Evolutionary conservation across 2,113 vertebrate genomes (phyloP).

Genomic region (Ahaetulla prasina): DNA sequence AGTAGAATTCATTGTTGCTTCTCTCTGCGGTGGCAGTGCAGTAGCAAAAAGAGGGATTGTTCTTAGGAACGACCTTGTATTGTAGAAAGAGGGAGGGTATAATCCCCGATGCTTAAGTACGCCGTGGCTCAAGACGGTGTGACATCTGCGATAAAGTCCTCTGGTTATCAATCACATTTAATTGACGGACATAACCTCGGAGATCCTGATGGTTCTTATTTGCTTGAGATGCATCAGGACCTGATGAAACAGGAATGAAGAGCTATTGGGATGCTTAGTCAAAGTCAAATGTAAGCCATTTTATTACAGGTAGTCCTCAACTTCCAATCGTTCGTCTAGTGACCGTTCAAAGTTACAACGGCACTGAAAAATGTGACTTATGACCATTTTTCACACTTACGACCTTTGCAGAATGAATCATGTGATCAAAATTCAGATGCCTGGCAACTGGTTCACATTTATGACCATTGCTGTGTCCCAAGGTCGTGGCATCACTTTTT

Average conservation of each 20-base stretch:
- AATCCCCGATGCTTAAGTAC: slow-evolving; percentile 75
- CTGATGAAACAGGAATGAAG: slow-evolving; percentile 68
- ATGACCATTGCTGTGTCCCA: too few relatives aligned
- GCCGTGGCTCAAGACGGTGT: slow-evolving; percentile 89
- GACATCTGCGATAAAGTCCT: slow-evolving; percentile 96
- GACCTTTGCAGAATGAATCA: too few relatives aligned
- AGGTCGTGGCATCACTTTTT: too few relatives aligned
- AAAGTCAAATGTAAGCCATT: slow-evolving; percentile 47
- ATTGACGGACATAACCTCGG: slow-evolving; percentile 89
- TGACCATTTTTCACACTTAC: too few relatives aligned
- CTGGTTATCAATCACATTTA: slow-evolving; percentile 97
- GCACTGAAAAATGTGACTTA: too few relatives aligned
- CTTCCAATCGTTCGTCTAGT: too few relatives aligned
- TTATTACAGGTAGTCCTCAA: background rate
- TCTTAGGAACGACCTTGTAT: slow-evolving; percentile 65
- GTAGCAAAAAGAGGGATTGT: slow-evolving; percentile 66
- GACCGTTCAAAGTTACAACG: too few relatives aligned
- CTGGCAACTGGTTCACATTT: too few relatives aligned
- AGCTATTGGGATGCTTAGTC: slow-evolving; percentile 52
- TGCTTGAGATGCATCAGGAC: slow-evolving; percentile 82
- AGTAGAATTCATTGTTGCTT: slow-evolving; percentile 59
- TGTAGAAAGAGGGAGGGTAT: slow-evolving; percentile 49
- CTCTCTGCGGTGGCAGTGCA: slow-evolving; percentile 66
- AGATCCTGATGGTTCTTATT: slow-evolving; percentile 94
- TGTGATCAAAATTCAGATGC: too few relatives aligned